phyloP scores from a whole-genome alignment of 1,140 invertebrate genomes.

The Eulimnadia texana region DNA sequence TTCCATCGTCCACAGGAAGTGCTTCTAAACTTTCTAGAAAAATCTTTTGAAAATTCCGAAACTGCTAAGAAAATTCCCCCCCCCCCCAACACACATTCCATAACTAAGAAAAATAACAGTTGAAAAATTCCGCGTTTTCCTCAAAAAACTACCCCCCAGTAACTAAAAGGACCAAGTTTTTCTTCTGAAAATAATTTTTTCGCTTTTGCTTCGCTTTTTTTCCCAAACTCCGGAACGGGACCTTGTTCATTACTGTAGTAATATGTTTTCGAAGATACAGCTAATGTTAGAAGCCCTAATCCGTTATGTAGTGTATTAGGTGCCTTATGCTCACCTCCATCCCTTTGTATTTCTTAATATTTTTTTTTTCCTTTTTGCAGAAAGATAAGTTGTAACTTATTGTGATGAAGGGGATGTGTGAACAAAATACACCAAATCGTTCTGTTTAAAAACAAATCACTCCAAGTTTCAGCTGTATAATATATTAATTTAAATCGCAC shows the following conservation, averaged over 20 bases:
- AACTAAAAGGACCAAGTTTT: conserved; percentile 1
- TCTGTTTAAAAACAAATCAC: not conserved
- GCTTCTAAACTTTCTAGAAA: conserved; percentile 47
- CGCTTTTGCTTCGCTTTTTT: conserved; percentile 7
- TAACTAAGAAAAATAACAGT: not conserved
- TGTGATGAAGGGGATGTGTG: conserved; percentile 8
- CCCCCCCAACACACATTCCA: conserved; percentile 8
- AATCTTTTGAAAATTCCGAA: not conserved
- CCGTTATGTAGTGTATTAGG: not conserved
- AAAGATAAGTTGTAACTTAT: conserved; percentile 9
- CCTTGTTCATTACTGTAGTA: conserved; percentile 3
- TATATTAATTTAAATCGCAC: not conserved
- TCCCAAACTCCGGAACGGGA: not conserved
- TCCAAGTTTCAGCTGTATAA: not conserved
- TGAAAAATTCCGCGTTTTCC: not conserved
- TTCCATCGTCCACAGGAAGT: conserved; percentile 70
- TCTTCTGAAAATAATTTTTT: not conserved
- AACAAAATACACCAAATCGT: conserved; percentile 13
- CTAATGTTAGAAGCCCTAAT: not conserved
- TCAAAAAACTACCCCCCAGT: conserved; percentile 3
- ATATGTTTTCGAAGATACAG: not conserved
- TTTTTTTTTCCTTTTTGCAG: conserved; percentile 6
- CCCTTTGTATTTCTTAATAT: not conserved
- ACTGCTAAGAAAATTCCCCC: not conserved
- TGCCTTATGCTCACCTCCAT: conserved; percentile 1